Evolutionary conservation across 2,797 vertebrate genomes (phyloP).

Genomic region (Synanceia verrucosa): DNA sequence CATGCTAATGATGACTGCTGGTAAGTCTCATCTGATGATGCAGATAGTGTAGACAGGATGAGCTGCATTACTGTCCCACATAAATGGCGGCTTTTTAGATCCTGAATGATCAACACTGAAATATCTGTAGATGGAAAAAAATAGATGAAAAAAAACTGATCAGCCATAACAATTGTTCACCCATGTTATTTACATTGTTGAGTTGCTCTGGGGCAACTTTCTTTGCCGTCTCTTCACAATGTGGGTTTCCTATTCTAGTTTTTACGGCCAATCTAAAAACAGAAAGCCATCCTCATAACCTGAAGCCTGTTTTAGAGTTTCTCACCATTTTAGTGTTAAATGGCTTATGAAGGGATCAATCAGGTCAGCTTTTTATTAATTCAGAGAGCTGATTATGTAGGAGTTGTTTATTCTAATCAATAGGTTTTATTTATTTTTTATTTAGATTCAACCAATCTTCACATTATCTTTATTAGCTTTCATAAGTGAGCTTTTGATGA

Average conservation of each 20-base stretch:
- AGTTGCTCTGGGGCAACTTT: slow-evolving; percentile 32
- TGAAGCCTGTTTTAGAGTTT: slow-evolving; percentile 2
- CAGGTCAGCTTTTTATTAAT: slow-evolving; percentile 55
- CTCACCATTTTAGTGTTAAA: slow-evolving; percentile 26
- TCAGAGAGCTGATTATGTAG: slow-evolving; percentile 38
- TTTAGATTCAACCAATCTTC: no score
- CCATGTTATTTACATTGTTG: slow-evolving; percentile 15
- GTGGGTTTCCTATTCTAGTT: slow-evolving; percentile 3
- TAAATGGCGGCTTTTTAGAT: not conserved
- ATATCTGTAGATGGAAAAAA: no score
- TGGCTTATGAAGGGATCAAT: slow-evolving; percentile 39
- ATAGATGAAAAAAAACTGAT: not conserved
- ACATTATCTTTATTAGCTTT: not conserved
- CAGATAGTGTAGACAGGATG: not conserved
- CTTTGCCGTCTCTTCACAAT: slow-evolving; percentile 6
- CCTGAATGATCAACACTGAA: not conserved
- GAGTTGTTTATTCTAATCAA: slow-evolving; percentile 51
- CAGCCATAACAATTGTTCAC: not conserved
- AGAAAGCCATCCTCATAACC: slow-evolving; percentile 15
- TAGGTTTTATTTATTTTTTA: no score
- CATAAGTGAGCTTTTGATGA: slow-evolving; percentile 25
- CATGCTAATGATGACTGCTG: not conserved
- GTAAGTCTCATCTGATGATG: not conserved
- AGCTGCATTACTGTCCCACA: not conserved
- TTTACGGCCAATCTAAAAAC: not conserved